Evolutionary conservation across 2,888 invertebrate species (phyloP), one percentile per base, ranked within the genome.

Genomic region (Girardia tigrina): DNA sequence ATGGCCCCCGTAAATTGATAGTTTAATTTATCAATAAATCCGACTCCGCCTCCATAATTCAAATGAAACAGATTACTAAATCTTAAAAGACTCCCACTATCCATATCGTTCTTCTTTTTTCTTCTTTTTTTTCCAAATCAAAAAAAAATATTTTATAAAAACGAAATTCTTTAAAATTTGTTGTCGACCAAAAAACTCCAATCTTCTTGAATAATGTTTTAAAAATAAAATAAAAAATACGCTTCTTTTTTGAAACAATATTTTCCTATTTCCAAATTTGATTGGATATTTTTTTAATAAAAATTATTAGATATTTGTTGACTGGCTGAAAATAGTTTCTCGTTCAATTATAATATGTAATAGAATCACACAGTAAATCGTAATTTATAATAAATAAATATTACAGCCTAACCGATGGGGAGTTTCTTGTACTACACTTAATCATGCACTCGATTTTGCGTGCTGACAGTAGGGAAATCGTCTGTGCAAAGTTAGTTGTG

Each of bases 1-100:
- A 56, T 56, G 4, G 56, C 56, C 23, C 56, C 56, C 8, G 56
- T 56, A 56, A 56, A 56, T n/a, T 56, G 56, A n/a, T 56, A n/a
- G 23, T 56, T 56, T n/a, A 56, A 56, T 56, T 56, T 56, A 23
- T 56, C 56, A 56, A 56, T 23, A 23, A 56, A 56, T 12, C 56
- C 56, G 23, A 56, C 56, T 56, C 56, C 56, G n/a, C 56, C 56
- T 56, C 56, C 56, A 56, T 56, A 56, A 56, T 56, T 56, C 56
- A 56, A 56, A 56, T 56, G 56, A 56, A 56, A 56, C 56, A 56
- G n/a, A 8, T 16, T 16, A 4, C 56, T n/a, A 56, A 56, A 56
- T 8, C 56, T 4, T 23, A 56, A 56, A 56, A 56, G 4, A n/a
- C 56, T 56, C n/a, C 56, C 56, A n/a, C 56, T 56, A n/a, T 56